Base-by-base conservation (phyloP, 2,113 vertebrate species). In the Xenopus tropicalis region DNA sequence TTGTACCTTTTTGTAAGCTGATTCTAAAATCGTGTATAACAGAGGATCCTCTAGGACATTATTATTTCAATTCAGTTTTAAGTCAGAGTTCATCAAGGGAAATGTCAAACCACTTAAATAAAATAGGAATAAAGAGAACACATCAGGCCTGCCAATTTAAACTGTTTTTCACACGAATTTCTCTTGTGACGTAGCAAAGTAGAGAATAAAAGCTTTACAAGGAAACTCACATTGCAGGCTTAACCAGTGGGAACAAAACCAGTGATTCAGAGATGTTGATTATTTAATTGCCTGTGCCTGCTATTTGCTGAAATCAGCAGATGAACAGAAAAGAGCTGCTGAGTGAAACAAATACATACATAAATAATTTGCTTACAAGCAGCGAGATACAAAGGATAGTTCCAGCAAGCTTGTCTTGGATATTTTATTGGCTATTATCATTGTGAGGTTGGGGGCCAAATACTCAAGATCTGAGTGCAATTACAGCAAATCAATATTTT, bases 321-420 rank as follows among this genome's bases (percentile, higher is more conserved):
- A 69, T 61, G 64, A 68, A 68, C 72, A 51, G 64, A 68, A 52
- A 61, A 43, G 56, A 69, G 69, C n/a, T 69, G 72, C 72, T 69
- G 72, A 69, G 72, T 62, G 61, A 69, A 69, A 56, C 56, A 75
- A 75, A 69, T 68, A 68, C 65, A 75, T 75, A 25, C 72, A 75
- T 62, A 69, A 54, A 69, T 75, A 62, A 62, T 75, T 62, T 69
- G 72, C 66, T 74, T 75, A 54, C 66, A 75, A 62, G 72, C 23
- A 17, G 20, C 19, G 59, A 16, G 29, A 48, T 48, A 46, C 17
- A 67, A 68, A 74, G 21, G 25, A 69, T 52, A 48, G 52, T 54
- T 37, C 3, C 19, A 68, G 56, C 16, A 17, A 74, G 23, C 44
- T 61, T 52, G 56, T 63, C 58, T n/a, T 54, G 24, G 24, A 43